Evolutionary conservation across 2,797 vertebrate genomes (phyloP).

Genomic region (Limosa lapponica): DNA sequence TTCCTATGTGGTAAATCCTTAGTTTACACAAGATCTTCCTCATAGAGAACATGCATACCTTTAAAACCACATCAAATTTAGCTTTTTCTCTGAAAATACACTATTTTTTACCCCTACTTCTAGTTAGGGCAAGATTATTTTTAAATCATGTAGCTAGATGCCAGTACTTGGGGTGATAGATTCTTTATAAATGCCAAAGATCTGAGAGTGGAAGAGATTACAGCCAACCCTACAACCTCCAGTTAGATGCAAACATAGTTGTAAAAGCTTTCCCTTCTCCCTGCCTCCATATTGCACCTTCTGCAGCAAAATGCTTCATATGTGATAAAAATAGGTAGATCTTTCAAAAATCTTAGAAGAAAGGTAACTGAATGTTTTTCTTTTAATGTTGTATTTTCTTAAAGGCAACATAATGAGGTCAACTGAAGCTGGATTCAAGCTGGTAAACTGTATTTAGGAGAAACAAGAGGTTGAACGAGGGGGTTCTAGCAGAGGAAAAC

Average conservation of each 20-base stretch:
- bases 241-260: not conserved
- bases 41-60: not conserved
- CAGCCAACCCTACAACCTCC: not conserved
- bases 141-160: not conserved
- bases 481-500: constrained; percentile 60
- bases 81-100: not conserved
- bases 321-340: constrained; percentile 42
- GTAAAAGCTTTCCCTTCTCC: constrained; percentile 16
- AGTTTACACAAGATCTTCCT: not conserved
- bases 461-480: constrained; percentile 14
- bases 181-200: not conserved
- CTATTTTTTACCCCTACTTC: not conserved
- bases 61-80: not conserved
- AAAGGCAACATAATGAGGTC: constrained; percentile 50
- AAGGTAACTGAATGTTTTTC: constrained; percentile 28
- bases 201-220: constrained; percentile 14
- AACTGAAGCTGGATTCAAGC: constrained; percentile 15
- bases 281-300: constrained; percentile 27
- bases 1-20: not conserved
- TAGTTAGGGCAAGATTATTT: not conserved
- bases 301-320: not conserved
- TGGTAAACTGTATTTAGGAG: constrained; percentile 50
- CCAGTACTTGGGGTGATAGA: not conserved
- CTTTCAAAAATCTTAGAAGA: constrained; percentile 47
- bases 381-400: constrained; percentile 50